phyloP scores from a whole-genome alignment of 2,888 invertebrate species.

The Macrophya alboannulata region DNA sequence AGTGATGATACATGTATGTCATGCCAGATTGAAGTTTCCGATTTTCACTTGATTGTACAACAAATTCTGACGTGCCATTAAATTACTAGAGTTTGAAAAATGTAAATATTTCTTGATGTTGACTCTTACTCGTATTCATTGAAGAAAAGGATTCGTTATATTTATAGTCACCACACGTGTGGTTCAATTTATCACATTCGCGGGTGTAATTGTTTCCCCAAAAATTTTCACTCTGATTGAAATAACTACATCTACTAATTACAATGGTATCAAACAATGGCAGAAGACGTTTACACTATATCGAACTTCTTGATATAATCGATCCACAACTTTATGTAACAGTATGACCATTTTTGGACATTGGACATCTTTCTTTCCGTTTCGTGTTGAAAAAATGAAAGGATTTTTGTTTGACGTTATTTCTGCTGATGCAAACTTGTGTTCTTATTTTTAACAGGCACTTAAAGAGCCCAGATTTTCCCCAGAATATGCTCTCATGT shows the following conservation, averaged over 20 bases:
- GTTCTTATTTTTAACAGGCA: slow-evolving; percentile 81
- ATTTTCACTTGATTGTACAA: slow-evolving; percentile 39
- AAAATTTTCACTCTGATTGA: background rate
- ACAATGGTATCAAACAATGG: slow-evolving; percentile 23
- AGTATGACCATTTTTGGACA: too few species aligned
- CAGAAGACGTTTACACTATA: slow-evolving; percentile 56
- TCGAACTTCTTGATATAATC: background rate
- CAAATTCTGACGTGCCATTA: slow-evolving; percentile 35
- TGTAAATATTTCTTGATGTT: background rate
- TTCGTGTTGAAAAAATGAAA: background rate
- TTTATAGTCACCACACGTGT: background rate
- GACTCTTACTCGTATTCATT: background rate
- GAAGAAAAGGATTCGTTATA: background rate
- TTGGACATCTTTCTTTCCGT: slow-evolving; percentile 10
- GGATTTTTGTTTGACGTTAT: background rate
- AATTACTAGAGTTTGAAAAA: background rate
- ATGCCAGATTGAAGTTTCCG: slow-evolving; percentile 52
- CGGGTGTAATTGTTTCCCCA: background rate
- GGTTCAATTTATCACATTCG: background rate
- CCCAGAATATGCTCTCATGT: slow-evolving; percentile 94
- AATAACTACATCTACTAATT: background rate
- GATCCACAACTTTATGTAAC: too few species aligned
- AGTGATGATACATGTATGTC: slow-evolving; percentile 47
- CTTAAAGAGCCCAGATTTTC: slow-evolving; percentile 97
- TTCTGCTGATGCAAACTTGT: slow-evolving; percentile 5